Evolutionary conservation across 2,113 vertebrate genomes (phyloP).

Genomic region (Upupa epops): DNA sequence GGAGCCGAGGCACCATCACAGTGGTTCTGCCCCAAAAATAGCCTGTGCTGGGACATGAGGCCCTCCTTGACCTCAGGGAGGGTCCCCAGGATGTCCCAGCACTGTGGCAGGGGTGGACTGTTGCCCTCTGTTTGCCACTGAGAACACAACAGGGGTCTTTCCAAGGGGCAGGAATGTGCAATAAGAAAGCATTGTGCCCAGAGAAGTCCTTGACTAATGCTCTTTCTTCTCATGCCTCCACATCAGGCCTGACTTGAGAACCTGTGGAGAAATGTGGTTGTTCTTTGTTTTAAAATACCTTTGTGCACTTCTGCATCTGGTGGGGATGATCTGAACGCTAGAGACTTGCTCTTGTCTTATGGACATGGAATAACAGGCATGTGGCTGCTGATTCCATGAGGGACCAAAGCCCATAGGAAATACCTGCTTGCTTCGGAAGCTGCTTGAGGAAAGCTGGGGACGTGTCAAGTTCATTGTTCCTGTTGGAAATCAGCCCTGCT

Average conservation of each 20-base stretch:
- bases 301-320: not conserved
- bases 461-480: not conserved
- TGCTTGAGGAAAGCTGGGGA: not conserved
- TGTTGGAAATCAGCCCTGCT: not conserved
- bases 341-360: not conserved
- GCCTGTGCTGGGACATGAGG: not conserved
- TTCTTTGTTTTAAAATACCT: not conserved
- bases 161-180: not conserved
- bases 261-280: not conserved
- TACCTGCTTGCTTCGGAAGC: not conserved
- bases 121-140: not conserved
- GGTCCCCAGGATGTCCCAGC: not conserved
- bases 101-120: not conserved
- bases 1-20: not conserved
- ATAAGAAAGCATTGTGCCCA: not conserved
- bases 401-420: not conserved
- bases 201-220: not conserved
- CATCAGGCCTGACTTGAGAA: not conserved
- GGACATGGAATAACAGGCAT: accelerated
- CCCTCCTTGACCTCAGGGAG: accelerated
- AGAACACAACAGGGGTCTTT: not conserved
- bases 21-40: not conserved
- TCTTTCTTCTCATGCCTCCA: not conserved
- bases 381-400: not conserved
- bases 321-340: not conserved